Evolutionary conservation across 1,140 invertebrate genomes (phyloP).

Genomic region (Anastrepha obliqua): DNA sequence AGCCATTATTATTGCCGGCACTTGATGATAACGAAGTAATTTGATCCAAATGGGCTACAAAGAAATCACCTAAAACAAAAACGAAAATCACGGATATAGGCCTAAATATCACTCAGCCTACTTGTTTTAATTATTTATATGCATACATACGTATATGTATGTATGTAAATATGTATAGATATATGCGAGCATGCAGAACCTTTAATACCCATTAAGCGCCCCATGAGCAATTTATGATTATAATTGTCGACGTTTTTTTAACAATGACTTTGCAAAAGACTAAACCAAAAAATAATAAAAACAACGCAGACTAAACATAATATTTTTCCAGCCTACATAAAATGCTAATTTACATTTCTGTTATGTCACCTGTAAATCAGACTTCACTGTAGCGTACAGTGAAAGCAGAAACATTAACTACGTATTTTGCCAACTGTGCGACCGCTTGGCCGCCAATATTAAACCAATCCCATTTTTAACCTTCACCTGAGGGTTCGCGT

Average conservation of each 20-base stretch:
- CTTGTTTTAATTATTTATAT: not conserved
- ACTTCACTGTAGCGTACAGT: not conserved
- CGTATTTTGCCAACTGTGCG: not conserved
- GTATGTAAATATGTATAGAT: not conserved
- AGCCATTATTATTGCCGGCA: not conserved
- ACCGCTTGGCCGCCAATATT: no score
- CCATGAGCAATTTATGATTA: not conserved
- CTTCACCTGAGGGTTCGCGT: no score
- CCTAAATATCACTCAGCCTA: not conserved
- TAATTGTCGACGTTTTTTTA: not conserved
- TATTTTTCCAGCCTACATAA: not conserved
- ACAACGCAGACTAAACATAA: not conserved
- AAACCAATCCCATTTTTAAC: no score
- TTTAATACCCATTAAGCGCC: not conserved
- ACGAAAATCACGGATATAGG: not conserved
- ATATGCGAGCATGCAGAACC: not conserved
- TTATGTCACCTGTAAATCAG: not conserved
- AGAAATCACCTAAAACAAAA: not conserved
- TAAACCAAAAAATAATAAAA: not conserved
- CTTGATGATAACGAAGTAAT: slow-evolving; percentile 25
- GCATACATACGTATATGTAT: not conserved
- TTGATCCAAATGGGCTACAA: slow-evolving; percentile 29
- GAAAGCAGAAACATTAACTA: not conserved
- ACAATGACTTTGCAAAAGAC: slow-evolving; percentile 26
- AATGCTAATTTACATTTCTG: not conserved